Percentiles rank a stretch among this genome's conserved stretches.
Conservation (phyloP, 2,888 invertebrate species). For the Frankliniella intonsa region DNA sequence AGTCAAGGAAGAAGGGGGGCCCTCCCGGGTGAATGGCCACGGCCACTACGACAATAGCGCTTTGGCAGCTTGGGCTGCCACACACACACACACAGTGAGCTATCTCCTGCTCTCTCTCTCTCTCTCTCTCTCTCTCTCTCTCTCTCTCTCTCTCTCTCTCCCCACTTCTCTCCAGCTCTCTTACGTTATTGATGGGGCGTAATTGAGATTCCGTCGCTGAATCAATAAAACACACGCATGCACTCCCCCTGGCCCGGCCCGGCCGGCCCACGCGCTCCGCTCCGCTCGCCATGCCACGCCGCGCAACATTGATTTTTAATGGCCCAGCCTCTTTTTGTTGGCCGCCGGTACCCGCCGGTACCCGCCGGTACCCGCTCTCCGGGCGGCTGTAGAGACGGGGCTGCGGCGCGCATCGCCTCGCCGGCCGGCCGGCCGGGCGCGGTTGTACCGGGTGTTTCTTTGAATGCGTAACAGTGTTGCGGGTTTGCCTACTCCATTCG, state of each 20-base stretch:
- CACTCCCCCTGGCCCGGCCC: background rate
- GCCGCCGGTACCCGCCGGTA: background rate
- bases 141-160: background rate
- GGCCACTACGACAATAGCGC: background rate
- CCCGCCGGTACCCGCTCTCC: too few species aligned
- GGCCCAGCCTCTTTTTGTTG: background rate
- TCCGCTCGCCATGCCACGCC: background rate
- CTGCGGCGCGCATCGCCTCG: too few species aligned
- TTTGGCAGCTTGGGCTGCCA: too few species aligned
- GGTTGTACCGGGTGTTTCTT: too few species aligned
- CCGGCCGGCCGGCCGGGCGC: too few species aligned
- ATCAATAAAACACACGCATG: constrained; percentile 18
- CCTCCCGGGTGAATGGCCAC: background rate
- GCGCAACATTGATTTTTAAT: constrained; percentile 18
- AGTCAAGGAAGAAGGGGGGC: background rate
- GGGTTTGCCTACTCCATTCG: too few species aligned
- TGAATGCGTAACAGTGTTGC: too few species aligned
- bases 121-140: background rate
- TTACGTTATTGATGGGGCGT: background rate
- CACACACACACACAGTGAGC: too few species aligned
- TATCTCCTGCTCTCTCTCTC: background rate
- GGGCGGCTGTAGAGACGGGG: too few species aligned
- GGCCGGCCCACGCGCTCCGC: background rate
- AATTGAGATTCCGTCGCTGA: constrained; percentile 23
- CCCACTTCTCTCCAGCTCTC: background rate